Base-by-base conservation (phyloP, 2,888 invertebrate species). In the Megastigmus dorsalis region DNA sequence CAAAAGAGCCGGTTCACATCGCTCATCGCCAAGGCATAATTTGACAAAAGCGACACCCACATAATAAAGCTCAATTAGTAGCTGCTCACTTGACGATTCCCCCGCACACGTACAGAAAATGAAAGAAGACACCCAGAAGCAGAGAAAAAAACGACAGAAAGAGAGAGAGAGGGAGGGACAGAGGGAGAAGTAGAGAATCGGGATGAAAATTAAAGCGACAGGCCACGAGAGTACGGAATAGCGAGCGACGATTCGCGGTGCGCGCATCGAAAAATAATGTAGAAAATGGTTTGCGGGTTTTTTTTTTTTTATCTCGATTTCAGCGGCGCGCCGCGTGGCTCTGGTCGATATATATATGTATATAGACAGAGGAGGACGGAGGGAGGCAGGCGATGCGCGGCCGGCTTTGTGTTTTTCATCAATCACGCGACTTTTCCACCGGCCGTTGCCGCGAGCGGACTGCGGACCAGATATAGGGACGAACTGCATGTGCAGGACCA, bases 341-440 rank as follows among this genome's bases (percentile, higher is more conserved):
- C 13, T 20, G 23, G 28, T 28, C 52, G 30, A n/a, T n/a, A n/a
- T n/a, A n/a, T n/a, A n/a, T n/a, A n/a, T 7, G 52, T 15, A n/a
- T 26, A 13, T 0, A 2, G 13, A 4, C 10, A n/a, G 72, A 75
- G 72, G 79, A 79, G 76, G 78, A 74, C n/a, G 20, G 3, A 41
- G 5, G 23, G 20, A 10, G 6, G 38, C n/a, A n/a, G n/a, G n/a
- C n/a, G n/a, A n/a, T n/a, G n/a, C 13, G 23, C 45, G 10, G 20
- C 10, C 77, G 74, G 79, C 83, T 84, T 86, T 84, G 83, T 84
- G 82, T 84, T 85, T 84, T 83, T 86, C 85, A 87, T 87, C 86
- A 87, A 87, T 87, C 86, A 86, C 84, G 79, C 81, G 83, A 38
- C 45, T 82, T 85, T 83, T 83, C 83, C 83, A 81, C 81, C 82